These are phyloP conservation scores for Macrocentrus cingulum DNA, from an alignment of 1,140 invertebrate genomes.

Conservation along the genomic window DNA sequence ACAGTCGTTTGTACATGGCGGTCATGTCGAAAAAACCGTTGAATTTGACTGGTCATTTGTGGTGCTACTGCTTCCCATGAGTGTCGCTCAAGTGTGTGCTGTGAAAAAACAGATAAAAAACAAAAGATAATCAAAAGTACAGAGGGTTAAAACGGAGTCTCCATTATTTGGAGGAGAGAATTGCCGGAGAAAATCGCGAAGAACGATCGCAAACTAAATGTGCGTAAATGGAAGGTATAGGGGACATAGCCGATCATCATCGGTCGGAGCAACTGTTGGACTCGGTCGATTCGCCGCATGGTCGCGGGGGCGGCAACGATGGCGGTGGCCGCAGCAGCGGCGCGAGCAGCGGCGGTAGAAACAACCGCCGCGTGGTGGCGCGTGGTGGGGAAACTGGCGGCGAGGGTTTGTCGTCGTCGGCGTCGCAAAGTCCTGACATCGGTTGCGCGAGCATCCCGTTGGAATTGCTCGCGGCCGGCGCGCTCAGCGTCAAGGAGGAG, in stretches of 20 bases:
- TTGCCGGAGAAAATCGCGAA: conserved; percentile 24
- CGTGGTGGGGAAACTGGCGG: conserved; percentile 27
- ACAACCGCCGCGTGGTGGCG: conserved; percentile 28
- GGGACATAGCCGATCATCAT: conserved; percentile 67
- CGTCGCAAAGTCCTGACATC: conserved; percentile 58
- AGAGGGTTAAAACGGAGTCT: too few species aligned
- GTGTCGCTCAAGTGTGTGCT: too few species aligned
- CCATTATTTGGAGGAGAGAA: neutral
- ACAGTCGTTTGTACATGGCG: too few species aligned
- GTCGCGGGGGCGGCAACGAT: conserved; percentile 52
- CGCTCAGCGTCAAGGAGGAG: conserved; percentile 57
- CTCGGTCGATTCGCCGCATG: conserved; percentile 63
- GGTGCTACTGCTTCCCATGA: too few species aligned
- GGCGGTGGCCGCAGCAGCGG: conserved; percentile 40
- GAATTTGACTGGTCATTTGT: too few species aligned
- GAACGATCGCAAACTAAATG: conserved; percentile 51
- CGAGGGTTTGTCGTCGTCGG: conserved; percentile 59
- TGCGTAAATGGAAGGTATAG: conserved; percentile 67
- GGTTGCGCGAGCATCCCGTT: conserved; percentile 57
- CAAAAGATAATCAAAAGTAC: too few species aligned
- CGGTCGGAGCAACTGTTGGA: conserved; percentile 64
- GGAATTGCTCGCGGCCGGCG: conserved; percentile 56
- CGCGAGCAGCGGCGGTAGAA: conserved; percentile 23
- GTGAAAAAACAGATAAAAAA: too few species aligned
- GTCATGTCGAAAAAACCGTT: too few species aligned